Evolutionary conservation across 2,113 vertebrate species (phyloP), one percentile per base, ranked within the genome.

Genomic region (Neogale vison): DNA sequence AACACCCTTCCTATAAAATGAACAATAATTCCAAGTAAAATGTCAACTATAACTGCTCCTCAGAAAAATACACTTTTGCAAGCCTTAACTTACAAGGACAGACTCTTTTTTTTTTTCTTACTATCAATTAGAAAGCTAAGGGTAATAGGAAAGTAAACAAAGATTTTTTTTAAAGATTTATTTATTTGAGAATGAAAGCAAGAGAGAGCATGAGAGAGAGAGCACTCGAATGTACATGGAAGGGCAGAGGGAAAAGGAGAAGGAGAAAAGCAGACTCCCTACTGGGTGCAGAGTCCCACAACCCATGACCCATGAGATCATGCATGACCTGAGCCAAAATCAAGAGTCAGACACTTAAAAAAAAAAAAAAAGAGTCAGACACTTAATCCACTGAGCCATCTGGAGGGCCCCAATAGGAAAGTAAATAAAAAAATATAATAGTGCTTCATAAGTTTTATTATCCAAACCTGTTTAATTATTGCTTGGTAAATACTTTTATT

Each of bases 11-110:
- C 45, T 76, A 34, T 59, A 67, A 91, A 57, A 92, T 79, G 21
- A 96, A 94, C 36, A 69, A 1, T 55, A 88, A 91, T 93, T 91
- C 72, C 52, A 94, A 76, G 61, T 96, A 94, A 88, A 97, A 96
- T 91, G 23, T 93, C 61, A 92, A 93, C 24, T 95, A 85, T 18
- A 88, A 87, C 18, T 74, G 45, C 8, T 82, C 24, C 77, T n/a
- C 39, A 93, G 42, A 94, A 93, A 97, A 96, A 93, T 7, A 94
- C 6, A 52, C 5, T 93, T 96, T 90, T 50, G 77, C 77, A 36
- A 84, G 34, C 31, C n/a, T 97, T 96, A 80, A 85, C 17, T 86
- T 95, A 29, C 7, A 93, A 95, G 36, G 12, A 91, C 55, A 1
- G 18, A 34, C 47, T 65, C 34, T 15, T 52, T 87, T 81, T 34